These are phyloP conservation scores for Antedon mediterranea DNA, from an alignment of 53 echinoderm and acorn worm genomes.

Conservation along the genomic window DNA sequence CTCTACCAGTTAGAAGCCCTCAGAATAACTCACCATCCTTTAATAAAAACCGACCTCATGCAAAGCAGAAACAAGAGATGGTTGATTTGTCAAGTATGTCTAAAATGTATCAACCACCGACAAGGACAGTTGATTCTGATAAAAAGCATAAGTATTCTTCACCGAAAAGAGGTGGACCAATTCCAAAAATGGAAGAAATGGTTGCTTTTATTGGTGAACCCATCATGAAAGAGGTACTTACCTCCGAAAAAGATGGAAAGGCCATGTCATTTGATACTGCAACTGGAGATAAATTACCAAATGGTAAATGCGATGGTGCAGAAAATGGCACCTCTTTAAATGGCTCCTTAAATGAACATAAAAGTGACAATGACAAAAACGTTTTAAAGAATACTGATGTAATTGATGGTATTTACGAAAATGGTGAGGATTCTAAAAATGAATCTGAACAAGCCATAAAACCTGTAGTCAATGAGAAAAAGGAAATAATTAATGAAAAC, in stretches of 20 bases:
- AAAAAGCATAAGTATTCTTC: not conserved
- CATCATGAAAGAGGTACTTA: slow-evolving; percentile 9
- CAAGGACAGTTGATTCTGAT: not conserved
- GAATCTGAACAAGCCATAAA: not conserved
- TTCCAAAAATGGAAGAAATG: slow-evolving; percentile 96
- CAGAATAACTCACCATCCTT: not conserved
- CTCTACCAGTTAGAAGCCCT: not conserved
- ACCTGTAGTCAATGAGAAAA: not conserved
- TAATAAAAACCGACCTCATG: not conserved
- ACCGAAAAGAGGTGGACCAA: slow-evolving; percentile 30
- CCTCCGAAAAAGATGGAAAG: not conserved
- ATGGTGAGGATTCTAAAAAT: not conserved
- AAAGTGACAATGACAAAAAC: not conserved
- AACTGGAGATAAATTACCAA: not conserved
- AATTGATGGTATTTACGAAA: not conserved
- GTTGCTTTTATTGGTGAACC: slow-evolving; percentile 83
- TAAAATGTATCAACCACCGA: not conserved
- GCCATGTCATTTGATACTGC: not conserved
- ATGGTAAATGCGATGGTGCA: not conserved
- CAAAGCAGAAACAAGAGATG: not conserved
- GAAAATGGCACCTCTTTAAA: not conserved
- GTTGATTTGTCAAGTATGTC: not conserved
- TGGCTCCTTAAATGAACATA: not conserved
- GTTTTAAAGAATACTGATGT: not conserved
- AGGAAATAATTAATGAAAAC: not conserved